Base-by-base conservation (phyloP, 1,140 invertebrate species). In the Luehdorfia chinensis region DNA sequence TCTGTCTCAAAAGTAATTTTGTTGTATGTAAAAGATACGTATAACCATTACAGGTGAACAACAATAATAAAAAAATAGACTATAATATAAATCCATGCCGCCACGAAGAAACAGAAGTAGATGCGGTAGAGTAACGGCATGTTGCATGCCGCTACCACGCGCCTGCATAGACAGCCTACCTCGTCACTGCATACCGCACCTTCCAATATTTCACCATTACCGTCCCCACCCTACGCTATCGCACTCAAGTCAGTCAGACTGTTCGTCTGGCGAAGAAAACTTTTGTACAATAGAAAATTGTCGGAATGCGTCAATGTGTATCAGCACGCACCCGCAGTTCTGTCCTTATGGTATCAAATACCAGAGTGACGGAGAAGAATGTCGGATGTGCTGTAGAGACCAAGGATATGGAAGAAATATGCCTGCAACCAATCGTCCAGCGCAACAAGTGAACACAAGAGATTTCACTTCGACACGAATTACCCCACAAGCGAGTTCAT, bases 181-280 rank as follows among this genome's bases (percentile, higher is more conserved):
- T 4, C 39, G 23, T 4, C 25, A 27, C 39, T 30, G 25, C 23
- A 43, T 43, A 25, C 39, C 39, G 9, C 39, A 16, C 25, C 15
- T 12, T 13, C 13, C 39, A 23, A 5, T 13, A 6, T 43, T 1
- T 19, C 18, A 4, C 2, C 25, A 12, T 15, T 28, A 15, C 14
- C 23, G 23, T 8, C 12, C 37, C 9, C 21, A 16, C 14, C n/a
- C 7, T 8, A 1, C 25, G 15, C 4, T 16, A 2, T 43, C 39
- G 14, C 28, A 12, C 39, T 43, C 39, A 8, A 43, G 39, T 18
- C 39, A 16, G n/a, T 43, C 39, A 11, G 25, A 39, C 2, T 52
- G 49, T 9, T 46, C 51, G 6, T 51, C 49, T 16, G 15, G 9
- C 6, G 44, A 52, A 18, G 48, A 51, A 12, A 47, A 57, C 14